phyloP scores from a whole-genome alignment of 2,888 invertebrate genomes.

The Tolmerus cingulatus region DNA sequence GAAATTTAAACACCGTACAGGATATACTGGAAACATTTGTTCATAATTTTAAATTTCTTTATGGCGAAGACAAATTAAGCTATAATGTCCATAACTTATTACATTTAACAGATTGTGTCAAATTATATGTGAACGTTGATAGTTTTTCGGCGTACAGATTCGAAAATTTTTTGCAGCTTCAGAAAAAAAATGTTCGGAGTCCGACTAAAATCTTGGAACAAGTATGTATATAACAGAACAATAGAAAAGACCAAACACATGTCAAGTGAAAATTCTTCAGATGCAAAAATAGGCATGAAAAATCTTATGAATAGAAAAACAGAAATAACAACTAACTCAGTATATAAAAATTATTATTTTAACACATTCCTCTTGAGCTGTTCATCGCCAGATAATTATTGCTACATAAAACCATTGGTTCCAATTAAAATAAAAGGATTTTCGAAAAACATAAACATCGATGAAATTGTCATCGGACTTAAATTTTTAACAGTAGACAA shows the following conservation, averaged over 20 bases:
- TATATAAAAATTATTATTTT: neutral
- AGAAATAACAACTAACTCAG: no score
- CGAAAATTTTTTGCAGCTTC: constrained; percentile 19
- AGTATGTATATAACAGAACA: neutral
- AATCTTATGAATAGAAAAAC: no score
- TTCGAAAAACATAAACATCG: neutral
- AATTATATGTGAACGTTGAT: neutral
- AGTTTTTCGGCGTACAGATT: constrained; percentile 35
- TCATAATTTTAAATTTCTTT: neutral
- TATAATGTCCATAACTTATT: neutral
- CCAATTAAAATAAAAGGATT: neutral
- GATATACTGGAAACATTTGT: neutral
- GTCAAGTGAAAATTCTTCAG: no score
- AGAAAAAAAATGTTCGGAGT: neutral
- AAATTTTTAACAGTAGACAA: neutral
- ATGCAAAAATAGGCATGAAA: no score
- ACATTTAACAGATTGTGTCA: neutral
- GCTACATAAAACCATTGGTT: constrained; percentile 1
- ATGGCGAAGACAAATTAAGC: neutral
- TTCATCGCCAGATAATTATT: neutral
- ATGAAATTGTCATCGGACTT: neutral
- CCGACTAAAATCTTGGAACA: constrained; percentile 6
- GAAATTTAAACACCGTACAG: neutral
- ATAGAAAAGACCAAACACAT: neutral
- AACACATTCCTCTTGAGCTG: neutral